phyloP scores from a whole-genome alignment of 1,140 invertebrate species.

The Drosophila athabasca region DNA sequence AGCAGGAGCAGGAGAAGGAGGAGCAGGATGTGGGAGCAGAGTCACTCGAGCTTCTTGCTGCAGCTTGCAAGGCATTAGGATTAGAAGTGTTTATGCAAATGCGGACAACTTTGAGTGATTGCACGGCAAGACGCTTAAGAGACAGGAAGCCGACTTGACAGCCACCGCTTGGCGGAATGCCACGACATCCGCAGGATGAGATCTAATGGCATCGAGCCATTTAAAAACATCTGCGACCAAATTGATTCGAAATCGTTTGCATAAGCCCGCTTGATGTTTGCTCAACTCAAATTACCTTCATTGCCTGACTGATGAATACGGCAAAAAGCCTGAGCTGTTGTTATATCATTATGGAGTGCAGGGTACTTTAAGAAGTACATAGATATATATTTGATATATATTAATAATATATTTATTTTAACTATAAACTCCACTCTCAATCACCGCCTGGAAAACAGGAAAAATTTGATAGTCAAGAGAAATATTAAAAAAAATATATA shows the following conservation, averaged over 20 bases:
- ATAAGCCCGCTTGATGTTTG: conserved; percentile 30
- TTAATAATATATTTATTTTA: too few species aligned
- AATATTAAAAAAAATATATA: too few species aligned
- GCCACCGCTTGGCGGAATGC: conserved; percentile 37
- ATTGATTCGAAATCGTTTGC: conserved; percentile 59
- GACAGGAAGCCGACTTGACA: conserved; percentile 35
- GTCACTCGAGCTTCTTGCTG: conserved; percentile 38
- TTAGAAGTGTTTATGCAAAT: conserved; percentile 81
- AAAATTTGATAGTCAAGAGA: too few species aligned
- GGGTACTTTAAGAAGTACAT: too few species aligned
- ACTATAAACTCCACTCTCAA: too few species aligned
- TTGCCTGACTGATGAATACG: neutral
- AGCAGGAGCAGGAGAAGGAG: conserved; percentile 21
- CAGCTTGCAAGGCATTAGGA: conserved; percentile 73
- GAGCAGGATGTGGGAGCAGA: conserved; percentile 11
- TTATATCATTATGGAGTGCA: too few species aligned
- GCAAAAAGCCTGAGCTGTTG: too few species aligned
- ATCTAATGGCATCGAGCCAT: conserved; percentile 42
- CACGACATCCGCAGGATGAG: conserved; percentile 4
- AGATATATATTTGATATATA: too few species aligned
- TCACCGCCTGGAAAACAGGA: too few species aligned
- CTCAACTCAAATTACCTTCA: conserved; percentile 34
- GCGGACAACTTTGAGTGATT: conserved; percentile 78
- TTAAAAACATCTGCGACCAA: conserved; percentile 47
- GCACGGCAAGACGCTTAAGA: conserved; percentile 42